Conservation (phyloP, 2,888 invertebrate genomes). For the Harmothoe impar region DNA sequence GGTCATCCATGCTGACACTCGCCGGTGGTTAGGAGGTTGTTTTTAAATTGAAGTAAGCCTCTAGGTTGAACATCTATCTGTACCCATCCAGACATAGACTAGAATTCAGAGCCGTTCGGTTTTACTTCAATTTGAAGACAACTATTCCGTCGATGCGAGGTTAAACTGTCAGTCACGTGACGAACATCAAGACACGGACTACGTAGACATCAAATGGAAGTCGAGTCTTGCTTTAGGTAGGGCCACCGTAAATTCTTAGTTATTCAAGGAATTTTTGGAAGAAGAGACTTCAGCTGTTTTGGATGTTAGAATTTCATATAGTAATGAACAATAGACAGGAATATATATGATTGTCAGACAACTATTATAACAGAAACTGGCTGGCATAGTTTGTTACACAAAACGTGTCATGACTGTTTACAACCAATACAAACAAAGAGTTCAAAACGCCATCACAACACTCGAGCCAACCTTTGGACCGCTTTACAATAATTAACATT, state of each 20-base stretch:
- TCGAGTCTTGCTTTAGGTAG: not conserved
- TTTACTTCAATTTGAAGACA: constrained; percentile 51
- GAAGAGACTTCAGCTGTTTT: too few species aligned
- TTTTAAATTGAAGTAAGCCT: constrained; percentile 43
- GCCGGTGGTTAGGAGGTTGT: not conserved
- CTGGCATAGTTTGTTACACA: too few species aligned
- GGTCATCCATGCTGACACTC: constrained; percentile 35
- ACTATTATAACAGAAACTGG: too few species aligned
- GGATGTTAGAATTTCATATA: too few species aligned
- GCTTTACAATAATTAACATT: too few species aligned
- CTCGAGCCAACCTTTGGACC: too few species aligned
- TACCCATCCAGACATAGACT: not conserved
- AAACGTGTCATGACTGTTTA: too few species aligned
- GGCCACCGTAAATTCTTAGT: constrained; percentile 1
- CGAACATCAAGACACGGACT: constrained; percentile 19
- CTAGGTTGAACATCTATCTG: not conserved
- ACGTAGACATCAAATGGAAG: not conserved
- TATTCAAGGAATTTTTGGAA: not conserved
- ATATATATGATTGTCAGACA: too few species aligned
- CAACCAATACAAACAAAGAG: too few species aligned
- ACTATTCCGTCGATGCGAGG: not conserved
- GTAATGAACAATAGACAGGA: too few species aligned
- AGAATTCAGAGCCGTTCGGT: not conserved
- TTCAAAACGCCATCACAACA: too few species aligned
- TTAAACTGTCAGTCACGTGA: not conserved